phyloP scores from a whole-genome alignment of 2,113 vertebrate species.

The Addax nasomaculatus region DNA sequence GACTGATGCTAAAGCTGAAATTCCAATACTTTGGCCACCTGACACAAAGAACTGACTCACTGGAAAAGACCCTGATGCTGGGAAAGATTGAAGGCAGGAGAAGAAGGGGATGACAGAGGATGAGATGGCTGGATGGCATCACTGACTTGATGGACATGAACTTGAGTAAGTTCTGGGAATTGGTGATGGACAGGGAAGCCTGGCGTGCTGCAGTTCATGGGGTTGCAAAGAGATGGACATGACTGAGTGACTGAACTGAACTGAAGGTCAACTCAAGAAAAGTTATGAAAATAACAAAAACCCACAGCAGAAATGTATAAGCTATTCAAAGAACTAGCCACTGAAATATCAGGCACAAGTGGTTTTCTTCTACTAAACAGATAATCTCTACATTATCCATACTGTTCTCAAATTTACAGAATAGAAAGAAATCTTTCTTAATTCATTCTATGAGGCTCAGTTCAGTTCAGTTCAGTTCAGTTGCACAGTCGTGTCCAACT shows the following conservation, averaged over 20 bases:
- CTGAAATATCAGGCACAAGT: background rate
- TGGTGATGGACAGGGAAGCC: too few species aligned
- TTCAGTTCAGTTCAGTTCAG: background rate
- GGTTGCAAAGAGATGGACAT: too few species aligned
- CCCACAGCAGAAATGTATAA: background rate
- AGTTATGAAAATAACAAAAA: constrained; percentile 10
- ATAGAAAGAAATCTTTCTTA: background rate
- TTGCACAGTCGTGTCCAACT: too few species aligned
- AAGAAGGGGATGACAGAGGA: background rate
- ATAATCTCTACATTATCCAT: background rate
- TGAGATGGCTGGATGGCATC: background rate
- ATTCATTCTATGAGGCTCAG: background rate
- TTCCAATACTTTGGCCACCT: background rate
- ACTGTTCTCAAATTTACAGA: background rate
- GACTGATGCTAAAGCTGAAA: background rate
- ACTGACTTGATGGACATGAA: too few species aligned
- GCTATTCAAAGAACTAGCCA: background rate
- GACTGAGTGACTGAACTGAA: too few species aligned
- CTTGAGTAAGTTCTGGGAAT: too few species aligned
- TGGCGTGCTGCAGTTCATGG: too few species aligned
- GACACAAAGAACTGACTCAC: background rate
- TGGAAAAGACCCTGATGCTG: background rate
- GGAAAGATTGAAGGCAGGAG: background rate
- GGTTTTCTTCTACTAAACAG: background rate
- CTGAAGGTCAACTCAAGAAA: background rate